Base-by-base conservation (phyloP, 2,888 invertebrate genomes). In the Phanerotoma sp. region DNA sequence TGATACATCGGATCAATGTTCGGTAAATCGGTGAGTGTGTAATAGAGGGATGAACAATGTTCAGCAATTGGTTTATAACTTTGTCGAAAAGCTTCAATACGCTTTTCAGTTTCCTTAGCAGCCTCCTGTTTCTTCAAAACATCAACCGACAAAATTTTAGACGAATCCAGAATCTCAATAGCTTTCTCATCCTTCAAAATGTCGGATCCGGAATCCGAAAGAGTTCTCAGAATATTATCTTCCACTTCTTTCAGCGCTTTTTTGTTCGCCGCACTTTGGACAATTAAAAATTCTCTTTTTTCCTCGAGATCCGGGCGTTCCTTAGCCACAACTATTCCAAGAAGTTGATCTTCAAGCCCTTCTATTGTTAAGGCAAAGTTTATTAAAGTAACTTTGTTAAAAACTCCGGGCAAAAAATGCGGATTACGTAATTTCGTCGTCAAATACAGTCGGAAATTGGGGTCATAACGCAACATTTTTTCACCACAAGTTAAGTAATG, bases 161-260 rank as follows among this genome's bases (percentile, higher is more conserved):
- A 93, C 4, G 90, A 89, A 73, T 93, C 93, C 41, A 96, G 80
- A 57, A 93, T 88, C 74, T 90, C 84, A 63, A 96, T 93, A 3
- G 95, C 95, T 4, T 83, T 83, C 79, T 95, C 94, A 74, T 96
- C 93, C 79, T 95, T 95, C 58, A 96, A 80, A 71, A 96, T 93
- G 73, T 93, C 92, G 3, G 93, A 92, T 73, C 92, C 88, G 2
- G 87, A 82, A 69, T 89, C 85, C 38, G 91, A 88, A 50, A 96
- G 78, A 0, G 93, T 94, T 67, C 86, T 84, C 44, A 96, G 79
- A 66, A 96, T 95, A 77, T 88, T 89, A 72, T 94, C 91, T 79
- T 96, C 95, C 20, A 92, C 89, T 56, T 67, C 86, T 70, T 91
- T 88, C 33, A 96, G 77, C 3, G 89, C 87, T 53, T 87, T 84